These are phyloP conservation scores for Prunella fulvescens DNA, from an alignment of 2,113 vertebrate species.

Conservation along the genomic window DNA sequence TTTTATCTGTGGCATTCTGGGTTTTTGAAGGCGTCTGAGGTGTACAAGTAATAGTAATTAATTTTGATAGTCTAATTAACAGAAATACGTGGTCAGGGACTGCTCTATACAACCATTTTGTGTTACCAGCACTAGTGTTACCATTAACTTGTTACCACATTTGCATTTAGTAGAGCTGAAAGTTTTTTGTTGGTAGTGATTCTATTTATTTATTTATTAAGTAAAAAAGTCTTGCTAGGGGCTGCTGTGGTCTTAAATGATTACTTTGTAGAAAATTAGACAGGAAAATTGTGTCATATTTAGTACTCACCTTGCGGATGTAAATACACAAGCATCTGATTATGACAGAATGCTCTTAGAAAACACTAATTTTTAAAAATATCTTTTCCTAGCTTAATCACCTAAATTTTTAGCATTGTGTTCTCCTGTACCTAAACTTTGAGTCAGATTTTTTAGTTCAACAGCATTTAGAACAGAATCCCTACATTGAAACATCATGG, in stretches of 20 bases:
- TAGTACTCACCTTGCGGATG: background rate
- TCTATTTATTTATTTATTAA: background rate
- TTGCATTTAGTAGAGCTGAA: background rate
- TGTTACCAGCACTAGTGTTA: background rate
- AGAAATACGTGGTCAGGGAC: background rate
- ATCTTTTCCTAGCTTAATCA: background rate
- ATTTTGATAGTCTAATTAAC: background rate
- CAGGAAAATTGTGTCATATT: constrained; percentile 32
- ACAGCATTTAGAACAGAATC: background rate
- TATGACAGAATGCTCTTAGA: background rate
- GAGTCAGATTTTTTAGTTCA: background rate
- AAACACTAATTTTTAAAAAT: background rate
- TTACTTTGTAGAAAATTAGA: constrained; percentile 26
- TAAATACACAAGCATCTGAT: background rate
- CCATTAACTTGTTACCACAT: background rate
- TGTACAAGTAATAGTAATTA: background rate
- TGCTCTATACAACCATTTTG: background rate
- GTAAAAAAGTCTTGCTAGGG: background rate
- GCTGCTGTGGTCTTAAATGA: background rate
- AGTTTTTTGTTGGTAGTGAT: background rate
- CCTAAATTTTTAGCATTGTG: background rate
- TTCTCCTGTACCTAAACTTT: background rate
- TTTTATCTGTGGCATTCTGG: background rate
- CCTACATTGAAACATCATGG: background rate
- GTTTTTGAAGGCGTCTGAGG: background rate